Evolutionary conservation across 2,113 vertebrate species (phyloP).

Genomic region (Brienomyrus longianalis): DNA sequence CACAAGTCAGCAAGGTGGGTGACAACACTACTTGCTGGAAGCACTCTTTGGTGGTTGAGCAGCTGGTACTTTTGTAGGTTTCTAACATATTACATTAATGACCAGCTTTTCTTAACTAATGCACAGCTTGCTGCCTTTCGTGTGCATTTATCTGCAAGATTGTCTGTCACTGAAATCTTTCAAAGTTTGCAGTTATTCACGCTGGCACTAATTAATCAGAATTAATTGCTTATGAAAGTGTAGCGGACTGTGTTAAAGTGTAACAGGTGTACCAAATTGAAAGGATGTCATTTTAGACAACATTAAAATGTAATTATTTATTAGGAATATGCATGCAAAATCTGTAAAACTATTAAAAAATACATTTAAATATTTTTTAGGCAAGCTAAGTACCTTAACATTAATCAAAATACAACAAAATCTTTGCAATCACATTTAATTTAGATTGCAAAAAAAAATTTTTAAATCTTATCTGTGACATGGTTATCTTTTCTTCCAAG

Average conservation of each 20-base stretch:
- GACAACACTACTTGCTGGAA: not conserved
- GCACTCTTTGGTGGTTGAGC: not conserved
- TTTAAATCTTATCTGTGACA: not conserved
- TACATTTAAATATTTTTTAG: not conserved
- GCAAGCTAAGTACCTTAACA: not conserved
- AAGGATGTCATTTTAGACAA: not conserved
- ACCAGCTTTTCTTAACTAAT: not conserved
- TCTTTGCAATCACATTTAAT: not conserved
- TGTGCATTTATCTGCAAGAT: not conserved
- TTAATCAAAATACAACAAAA: not conserved
- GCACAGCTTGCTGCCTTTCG: not conserved
- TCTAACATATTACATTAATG: not conserved
- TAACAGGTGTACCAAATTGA: constrained; percentile 5
- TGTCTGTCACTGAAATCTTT: not conserved
- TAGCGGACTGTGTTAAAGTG: not conserved
- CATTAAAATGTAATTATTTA: constrained; percentile 9
- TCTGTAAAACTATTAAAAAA: constrained; percentile 9
- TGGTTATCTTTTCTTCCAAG: not conserved
- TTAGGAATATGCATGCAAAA: not conserved
- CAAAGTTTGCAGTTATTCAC: not conserved
- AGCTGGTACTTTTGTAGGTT: not conserved
- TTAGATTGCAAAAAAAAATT: not conserved
- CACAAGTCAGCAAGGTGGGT: not conserved
- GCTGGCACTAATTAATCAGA: not conserved
- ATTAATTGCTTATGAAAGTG: constrained; percentile 9